Base-by-base conservation (phyloP, 2,888 invertebrate genomes). In the Rhingia rostrata region DNA sequence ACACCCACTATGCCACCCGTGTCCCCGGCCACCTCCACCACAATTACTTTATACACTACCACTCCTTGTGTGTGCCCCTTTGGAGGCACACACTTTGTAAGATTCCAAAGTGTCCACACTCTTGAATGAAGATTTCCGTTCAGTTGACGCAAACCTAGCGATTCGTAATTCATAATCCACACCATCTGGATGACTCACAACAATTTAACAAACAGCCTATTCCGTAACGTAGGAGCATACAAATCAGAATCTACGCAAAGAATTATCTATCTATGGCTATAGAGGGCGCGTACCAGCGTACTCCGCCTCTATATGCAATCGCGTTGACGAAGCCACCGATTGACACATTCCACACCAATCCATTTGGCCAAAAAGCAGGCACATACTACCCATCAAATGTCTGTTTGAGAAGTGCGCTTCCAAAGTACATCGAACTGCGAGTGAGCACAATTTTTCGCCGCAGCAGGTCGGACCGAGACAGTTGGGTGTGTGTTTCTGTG, bases 121-220 rank as follows among this genome's bases (percentile, higher is more conserved):
- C 69, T 79, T 84, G 79, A 84, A 84, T 74, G 84, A 84, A 84
- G 84, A 84, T 84, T 84, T 84, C 84, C 84, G 84, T 84, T 84
- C 74, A 60, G 58, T 74, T 70, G 74, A 79, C 84, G 69, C 69
- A 70, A 74, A 84, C 83, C 58, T 63, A 64, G 74, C 79, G 64
- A 84, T 84, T 84, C 79, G 69, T 66, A 74, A 84, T 84, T 84
- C 84, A 84, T 84, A 84, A 84, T 79, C 84, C 84, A 84, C 84
- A 79, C 84, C 84, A 84, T 84, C 84, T 84, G 84, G 84, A 84
- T 84, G 84, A 84, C 63, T 84, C 84, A 84, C 84, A 84, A 84
- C 84, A 84, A 79, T 84, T 79, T 74, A 70, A 84, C 79, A 78
- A 83, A 58, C 84, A 79, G 74, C 84, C 84, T 70, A 79, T 79